phyloP scores from a whole-genome alignment of 2,888 invertebrate species.

The Lomographa bimaculata region DNA sequence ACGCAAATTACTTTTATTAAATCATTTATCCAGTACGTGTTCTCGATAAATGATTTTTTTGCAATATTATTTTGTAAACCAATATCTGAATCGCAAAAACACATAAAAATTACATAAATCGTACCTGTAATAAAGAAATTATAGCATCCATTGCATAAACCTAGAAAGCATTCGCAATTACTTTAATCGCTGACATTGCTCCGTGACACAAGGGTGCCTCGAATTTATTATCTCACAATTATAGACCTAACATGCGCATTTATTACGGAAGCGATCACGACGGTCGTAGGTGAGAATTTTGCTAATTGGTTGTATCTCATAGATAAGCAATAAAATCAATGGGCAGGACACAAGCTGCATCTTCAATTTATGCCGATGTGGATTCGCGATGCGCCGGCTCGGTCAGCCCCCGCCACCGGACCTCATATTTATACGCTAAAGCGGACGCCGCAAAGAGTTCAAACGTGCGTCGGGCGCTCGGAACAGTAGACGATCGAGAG shows the following conservation, averaged over 20 bases:
- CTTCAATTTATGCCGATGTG: slow-evolving; percentile 78
- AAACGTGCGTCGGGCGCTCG: slow-evolving; percentile 80
- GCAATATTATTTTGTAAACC: background rate
- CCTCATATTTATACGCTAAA: slow-evolving; percentile 82
- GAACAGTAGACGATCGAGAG: slow-evolving; percentile 80
- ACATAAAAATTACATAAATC: too few species aligned
- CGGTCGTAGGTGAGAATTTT: slow-evolving; percentile 64
- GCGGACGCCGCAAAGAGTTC: slow-evolving; percentile 79
- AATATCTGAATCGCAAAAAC: slow-evolving; percentile 2
- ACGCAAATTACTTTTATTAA: slow-evolving; percentile 3
- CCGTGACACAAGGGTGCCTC: slow-evolving; percentile 37
- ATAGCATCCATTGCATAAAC: slow-evolving; percentile 16
- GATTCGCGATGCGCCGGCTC: slow-evolving; percentile 76
- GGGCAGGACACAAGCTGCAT: slow-evolving; percentile 79
- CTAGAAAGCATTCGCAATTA: slow-evolving; percentile 16
- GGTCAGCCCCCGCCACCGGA: slow-evolving; percentile 79
- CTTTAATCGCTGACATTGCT: slow-evolving; percentile 17
- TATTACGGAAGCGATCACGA: slow-evolving; percentile 64
- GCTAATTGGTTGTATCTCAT: slow-evolving; percentile 77
- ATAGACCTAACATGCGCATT: slow-evolving; percentile 56
- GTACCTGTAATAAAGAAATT: slow-evolving; percentile 18
- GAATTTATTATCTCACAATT: slow-evolving; percentile 48
- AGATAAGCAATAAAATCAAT: slow-evolving; percentile 79
- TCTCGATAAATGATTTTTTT: too few species aligned
- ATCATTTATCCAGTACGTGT: too few species aligned